phyloP scores from a whole-genome alignment of 2,888 invertebrate species.

The Phymatocera aterrima region DNA sequence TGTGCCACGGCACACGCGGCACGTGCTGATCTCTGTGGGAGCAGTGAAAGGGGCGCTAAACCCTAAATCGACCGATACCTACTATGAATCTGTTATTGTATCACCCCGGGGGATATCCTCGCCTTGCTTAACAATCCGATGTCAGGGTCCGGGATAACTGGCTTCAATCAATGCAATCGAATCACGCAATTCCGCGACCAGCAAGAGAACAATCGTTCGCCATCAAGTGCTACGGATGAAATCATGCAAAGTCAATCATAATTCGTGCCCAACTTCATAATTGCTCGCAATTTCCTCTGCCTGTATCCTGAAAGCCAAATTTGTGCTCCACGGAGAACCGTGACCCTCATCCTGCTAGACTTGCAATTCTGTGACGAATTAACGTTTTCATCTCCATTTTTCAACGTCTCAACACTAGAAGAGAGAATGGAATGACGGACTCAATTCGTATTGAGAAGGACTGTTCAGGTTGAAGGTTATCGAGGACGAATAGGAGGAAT shows the following conservation, averaged over 20 bases:
- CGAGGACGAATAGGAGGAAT: not conserved
- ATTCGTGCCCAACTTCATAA: too few relatives aligned
- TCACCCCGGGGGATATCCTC: conserved; percentile 24
- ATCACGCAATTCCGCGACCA: conserved; percentile 24
- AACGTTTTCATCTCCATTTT: too few relatives aligned
- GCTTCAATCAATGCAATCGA: conserved; percentile 30
- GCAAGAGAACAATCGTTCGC: not conserved
- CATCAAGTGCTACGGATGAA: too few relatives aligned
- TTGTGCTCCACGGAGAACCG: too few relatives aligned
- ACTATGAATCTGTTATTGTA: conserved; percentile 56
- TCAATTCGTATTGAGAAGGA: not conserved
- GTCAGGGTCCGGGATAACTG: conserved; percentile 8
- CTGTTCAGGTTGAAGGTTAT: not conserved
- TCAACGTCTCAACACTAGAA: too few relatives aligned
- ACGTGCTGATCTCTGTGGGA: conserved; percentile 72
- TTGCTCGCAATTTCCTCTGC: too few relatives aligned
- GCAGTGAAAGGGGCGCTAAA: conserved; percentile 65
- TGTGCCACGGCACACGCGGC: conserved; percentile 54
- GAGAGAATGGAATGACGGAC: too few relatives aligned
- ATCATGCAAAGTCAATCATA: too few relatives aligned
- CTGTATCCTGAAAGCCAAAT: too few relatives aligned
- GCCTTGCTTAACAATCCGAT: not conserved
- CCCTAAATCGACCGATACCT: conserved; percentile 53
- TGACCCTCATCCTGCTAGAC: too few relatives aligned
- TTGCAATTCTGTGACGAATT: too few relatives aligned